Evolutionary conservation across 2,797 vertebrate species (phyloP).

Genomic region (Tolypeutes matacus): DNA sequence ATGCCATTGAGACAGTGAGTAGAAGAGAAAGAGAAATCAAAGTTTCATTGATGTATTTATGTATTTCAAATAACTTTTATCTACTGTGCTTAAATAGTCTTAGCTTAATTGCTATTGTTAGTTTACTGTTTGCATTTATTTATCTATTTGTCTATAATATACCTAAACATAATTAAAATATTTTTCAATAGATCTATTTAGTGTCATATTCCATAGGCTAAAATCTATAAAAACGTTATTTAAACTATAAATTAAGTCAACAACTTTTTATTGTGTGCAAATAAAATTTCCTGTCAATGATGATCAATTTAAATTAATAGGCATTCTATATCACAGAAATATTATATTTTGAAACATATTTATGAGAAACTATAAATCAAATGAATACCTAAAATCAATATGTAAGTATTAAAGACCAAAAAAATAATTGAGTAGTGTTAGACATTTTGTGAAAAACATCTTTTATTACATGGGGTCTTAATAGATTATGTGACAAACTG

Average conservation of each 20-base stretch:
- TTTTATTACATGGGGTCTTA: not conserved
- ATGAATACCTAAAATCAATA: not conserved
- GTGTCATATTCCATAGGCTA: not conserved
- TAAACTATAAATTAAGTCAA: not conserved
- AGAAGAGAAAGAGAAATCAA: not conserved
- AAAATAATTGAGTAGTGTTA: not conserved
- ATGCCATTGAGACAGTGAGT: not conserved
- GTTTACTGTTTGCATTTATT: not conserved
- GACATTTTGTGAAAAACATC: not conserved
- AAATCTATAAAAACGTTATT: not conserved
- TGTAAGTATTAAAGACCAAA: not conserved
- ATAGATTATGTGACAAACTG: not conserved
- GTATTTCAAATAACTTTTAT: slow-evolving; percentile 8
- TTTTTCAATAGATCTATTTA: not conserved
- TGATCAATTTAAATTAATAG: slow-evolving; percentile 15
- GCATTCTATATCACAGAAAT: not conserved
- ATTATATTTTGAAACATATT: not conserved
- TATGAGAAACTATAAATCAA: not conserved
- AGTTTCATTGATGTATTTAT: not conserved
- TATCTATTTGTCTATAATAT: not conserved
- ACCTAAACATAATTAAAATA: slow-evolving; percentile 34
- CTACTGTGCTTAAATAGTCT: not conserved
- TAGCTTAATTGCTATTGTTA: not conserved
- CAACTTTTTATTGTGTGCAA: not conserved
- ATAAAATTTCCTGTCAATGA: not conserved